These are phyloP conservation scores for Metridium senile DNA, from an alignment of 92 coral and sea anemone genomes.

Conservation along the genomic window DNA sequence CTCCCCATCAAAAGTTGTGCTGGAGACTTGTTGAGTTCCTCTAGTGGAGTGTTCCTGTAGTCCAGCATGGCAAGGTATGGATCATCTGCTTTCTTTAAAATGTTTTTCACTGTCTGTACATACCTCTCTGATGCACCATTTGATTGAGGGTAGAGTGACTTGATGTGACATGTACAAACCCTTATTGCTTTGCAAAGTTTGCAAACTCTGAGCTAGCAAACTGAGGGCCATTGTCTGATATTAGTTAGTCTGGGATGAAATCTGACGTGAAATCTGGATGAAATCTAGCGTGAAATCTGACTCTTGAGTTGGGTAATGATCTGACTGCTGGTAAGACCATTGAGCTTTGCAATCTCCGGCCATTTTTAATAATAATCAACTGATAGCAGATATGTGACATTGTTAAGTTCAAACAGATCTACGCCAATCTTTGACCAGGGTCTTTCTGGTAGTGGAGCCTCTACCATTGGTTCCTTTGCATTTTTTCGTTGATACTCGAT, in stretches of 20 bases:
- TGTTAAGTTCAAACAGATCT: slow-evolving; percentile 17
- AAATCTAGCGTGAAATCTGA: slow-evolving; percentile 33
- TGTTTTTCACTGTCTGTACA: slow-evolving; percentile 33
- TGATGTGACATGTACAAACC: slow-evolving; percentile 33
- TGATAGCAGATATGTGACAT: neutral
- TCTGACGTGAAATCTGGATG: slow-evolving; percentile 36
- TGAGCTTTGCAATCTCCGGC: slow-evolving; percentile 37
- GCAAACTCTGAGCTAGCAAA: slow-evolving; percentile 32
- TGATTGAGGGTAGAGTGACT: slow-evolving; percentile 43
- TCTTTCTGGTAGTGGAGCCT: slow-evolving; percentile 37
- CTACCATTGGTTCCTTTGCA: slow-evolving; percentile 39
- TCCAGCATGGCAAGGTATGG: no score
- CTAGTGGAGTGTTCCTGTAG: slow-evolving; percentile 41
- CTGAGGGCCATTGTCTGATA: slow-evolving; percentile 42
- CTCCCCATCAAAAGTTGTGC: slow-evolving; percentile 35
- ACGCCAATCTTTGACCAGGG: slow-evolving; percentile 50
- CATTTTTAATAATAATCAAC: slow-evolving; percentile 40
- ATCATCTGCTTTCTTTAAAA: slow-evolving; percentile 33
- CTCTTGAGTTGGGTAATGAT: slow-evolving; percentile 29
- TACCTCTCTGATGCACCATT: slow-evolving; percentile 29
- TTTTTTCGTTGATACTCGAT: slow-evolving; percentile 36
- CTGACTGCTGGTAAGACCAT: slow-evolving; percentile 30
- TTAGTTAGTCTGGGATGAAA: slow-evolving; percentile 35
- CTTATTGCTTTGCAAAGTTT: slow-evolving; percentile 46
- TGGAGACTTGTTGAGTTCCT: slow-evolving; percentile 26